A percentile compares a stretch with the other conserved stretches of the same genome.
Evolutionary conservation across 2,113 vertebrate species (phyloP).

Genomic region (Myodes glareolus): DNA sequence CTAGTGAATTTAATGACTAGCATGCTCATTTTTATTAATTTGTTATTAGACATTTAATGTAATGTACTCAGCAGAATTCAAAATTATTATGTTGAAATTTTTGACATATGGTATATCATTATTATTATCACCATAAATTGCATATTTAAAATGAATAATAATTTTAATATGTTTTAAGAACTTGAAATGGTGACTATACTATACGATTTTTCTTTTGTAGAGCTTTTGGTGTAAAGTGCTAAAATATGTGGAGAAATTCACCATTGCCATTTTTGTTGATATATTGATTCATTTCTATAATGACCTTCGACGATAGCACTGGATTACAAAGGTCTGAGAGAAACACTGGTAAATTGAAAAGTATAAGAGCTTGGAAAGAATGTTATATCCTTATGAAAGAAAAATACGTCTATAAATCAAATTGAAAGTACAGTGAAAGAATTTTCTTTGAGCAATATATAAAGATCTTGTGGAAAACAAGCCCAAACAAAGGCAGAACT

Average conservation of each 20-base stretch:
- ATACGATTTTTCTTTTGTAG: not conserved
- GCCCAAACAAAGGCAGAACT: not conserved
- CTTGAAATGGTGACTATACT: not conserved
- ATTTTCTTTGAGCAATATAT: not conserved
- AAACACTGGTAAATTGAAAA: not conserved
- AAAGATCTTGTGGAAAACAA: not conserved
- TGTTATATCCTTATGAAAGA: not conserved
- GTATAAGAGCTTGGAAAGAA: not conserved
- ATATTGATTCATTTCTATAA: slow-evolving; percentile 51
- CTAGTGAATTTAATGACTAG: slow-evolving; percentile 36
- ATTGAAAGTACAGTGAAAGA: not conserved
- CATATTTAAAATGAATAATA: not conserved
- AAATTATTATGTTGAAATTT: slow-evolving; percentile 32
- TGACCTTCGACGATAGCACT: not conserved
- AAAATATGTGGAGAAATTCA: slow-evolving; percentile 39
- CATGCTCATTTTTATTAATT: slow-evolving; percentile 57
- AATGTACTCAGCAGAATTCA: slow-evolving; percentile 25
- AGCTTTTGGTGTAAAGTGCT: not conserved
- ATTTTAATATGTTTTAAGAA: slow-evolving; percentile 8
- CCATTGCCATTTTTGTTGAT: slow-evolving; percentile 39
- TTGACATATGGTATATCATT: slow-evolving; percentile 49
- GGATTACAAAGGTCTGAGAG: not conserved
- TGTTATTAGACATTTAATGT: slow-evolving; percentile 59
- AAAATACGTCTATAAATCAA: not conserved
- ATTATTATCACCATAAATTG: slow-evolving; percentile 45